These are phyloP conservation scores for Porites australiensis DNA, from an alignment of 64 coral and sea anemone species.

Conservation along the genomic window DNA sequence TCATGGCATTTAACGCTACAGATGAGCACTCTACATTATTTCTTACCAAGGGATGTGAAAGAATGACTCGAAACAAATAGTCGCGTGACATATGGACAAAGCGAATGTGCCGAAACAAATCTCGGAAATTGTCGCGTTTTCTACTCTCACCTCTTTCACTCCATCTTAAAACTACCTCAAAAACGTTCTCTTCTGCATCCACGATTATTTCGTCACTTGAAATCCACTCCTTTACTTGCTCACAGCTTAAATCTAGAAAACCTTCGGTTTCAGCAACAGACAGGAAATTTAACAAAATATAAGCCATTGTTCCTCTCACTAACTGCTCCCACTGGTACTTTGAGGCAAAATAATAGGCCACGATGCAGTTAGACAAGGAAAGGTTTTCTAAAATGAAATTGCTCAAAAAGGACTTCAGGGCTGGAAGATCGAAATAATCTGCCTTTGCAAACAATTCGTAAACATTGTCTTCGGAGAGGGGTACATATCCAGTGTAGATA, in stretches of 20 bases:
- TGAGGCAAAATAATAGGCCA: background rate
- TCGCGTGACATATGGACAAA: conserved; percentile 15
- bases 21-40: conserved; percentile 14
- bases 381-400: conserved; percentile 28
- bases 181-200: conserved; percentile 25
- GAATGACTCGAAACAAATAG: conserved; percentile 51
- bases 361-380: conserved; percentile 2
- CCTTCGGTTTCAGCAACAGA: conserved; percentile 2
- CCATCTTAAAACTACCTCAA: conserved; percentile 43
- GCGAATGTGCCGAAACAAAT: conserved; percentile 35
- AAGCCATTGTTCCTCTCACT: background rate
- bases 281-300: conserved; percentile 14
- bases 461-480: conserved; percentile 13
- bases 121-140: conserved; percentile 1
- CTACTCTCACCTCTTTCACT: background rate
- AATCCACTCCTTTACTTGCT: conserved; percentile 21
- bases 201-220: conserved; percentile 40
- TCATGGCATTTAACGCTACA: conserved; percentile 45
- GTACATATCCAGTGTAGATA: conserved; percentile 51
- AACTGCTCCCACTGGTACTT: conserved; percentile 24
- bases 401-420: conserved; percentile 21
- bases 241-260: conserved; percentile 23
- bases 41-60: conserved; percentile 43
- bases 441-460: conserved; percentile 22
- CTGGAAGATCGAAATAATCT: conserved; percentile 23